Evolutionary conservation across 1,140 invertebrate species (phyloP).

Genomic region (Drosophila pseudoobscura): DNA sequence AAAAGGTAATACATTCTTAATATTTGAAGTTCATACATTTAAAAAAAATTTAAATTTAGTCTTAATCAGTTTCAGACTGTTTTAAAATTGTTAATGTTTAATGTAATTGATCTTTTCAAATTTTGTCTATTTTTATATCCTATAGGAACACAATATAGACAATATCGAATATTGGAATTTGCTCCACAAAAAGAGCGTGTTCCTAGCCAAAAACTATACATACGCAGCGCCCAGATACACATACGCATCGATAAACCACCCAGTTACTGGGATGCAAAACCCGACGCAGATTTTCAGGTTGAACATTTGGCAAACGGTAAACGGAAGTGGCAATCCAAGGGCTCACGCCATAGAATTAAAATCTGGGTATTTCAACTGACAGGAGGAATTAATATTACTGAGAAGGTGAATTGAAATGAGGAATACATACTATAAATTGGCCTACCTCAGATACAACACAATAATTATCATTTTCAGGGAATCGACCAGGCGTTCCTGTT

Average conservation of each 20-base stretch:
- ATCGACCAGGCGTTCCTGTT: conserved; percentile 87
- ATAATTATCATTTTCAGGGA: conserved; percentile 79
- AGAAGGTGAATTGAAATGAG: conserved; percentile 42
- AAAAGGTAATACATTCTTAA: too few species aligned
- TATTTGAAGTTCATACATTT: too few species aligned
- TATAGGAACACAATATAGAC: conserved; percentile 87
- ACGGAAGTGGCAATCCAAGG: conserved; percentile 24
- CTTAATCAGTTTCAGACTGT: too few species aligned
- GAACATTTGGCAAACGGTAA: conserved; percentile 34
- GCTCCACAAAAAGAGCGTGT: conserved; percentile 86
- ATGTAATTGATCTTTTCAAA: background rate
- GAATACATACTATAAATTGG: background rate
- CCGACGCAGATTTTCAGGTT: conserved; percentile 5
- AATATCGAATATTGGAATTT: conserved; percentile 93
- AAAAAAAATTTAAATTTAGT: too few species aligned
- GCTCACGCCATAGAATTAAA: conserved; percentile 46
- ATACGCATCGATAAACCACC: conserved; percentile 70
- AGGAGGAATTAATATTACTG: conserved; percentile 58
- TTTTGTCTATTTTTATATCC: background rate
- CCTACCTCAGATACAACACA: background rate
- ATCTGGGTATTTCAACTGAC: conserved; percentile 77
- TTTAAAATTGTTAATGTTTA: too few species aligned
- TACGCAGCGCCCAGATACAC: conserved; percentile 74
- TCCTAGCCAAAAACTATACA: conserved; percentile 84
- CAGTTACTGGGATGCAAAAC: conserved; percentile 21